Conservation (phyloP, 1,140 invertebrate genomes). For the Drosophila oshimai region DNA sequence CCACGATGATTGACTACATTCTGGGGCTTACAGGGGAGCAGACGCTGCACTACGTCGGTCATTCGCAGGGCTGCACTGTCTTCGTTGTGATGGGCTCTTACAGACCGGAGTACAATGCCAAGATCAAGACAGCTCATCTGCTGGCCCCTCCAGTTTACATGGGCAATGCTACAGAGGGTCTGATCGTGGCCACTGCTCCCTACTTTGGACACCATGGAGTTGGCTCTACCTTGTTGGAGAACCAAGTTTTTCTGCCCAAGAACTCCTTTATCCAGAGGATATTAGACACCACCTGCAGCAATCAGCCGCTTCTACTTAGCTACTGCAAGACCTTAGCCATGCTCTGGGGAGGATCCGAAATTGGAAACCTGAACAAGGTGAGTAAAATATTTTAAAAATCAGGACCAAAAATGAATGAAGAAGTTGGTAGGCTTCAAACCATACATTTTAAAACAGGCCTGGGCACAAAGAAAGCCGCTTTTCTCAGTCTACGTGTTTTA, state of each 20-base stretch:
- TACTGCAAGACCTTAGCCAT: slow-evolving; percentile 63
- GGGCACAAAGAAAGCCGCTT: too few relatives aligned
- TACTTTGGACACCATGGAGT: slow-evolving; percentile 45
- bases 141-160: slow-evolving; percentile 86
- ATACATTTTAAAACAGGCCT: too few relatives aligned
- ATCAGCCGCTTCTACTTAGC: slow-evolving; percentile 33
- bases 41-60: slow-evolving; percentile 86
- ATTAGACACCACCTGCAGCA: slow-evolving; percentile 61
- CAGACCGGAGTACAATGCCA: slow-evolving; percentile 85
- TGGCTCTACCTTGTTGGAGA: slow-evolving; percentile 44
- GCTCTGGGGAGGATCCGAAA: slow-evolving; percentile 50
- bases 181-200: slow-evolving; percentile 64
- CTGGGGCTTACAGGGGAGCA: slow-evolving; percentile 84
- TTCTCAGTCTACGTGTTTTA: too few relatives aligned
- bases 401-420: too few relatives aligned
- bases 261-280: slow-evolving; percentile 54
- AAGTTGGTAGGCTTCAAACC: too few relatives aligned
- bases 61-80: slow-evolving; percentile 85
- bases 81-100: slow-evolving; percentile 84
- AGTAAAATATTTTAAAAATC: too few relatives aligned
- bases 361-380: slow-evolving; percentile 61
- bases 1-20: slow-evolving; percentile 87
- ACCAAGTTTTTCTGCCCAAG: slow-evolving; percentile 65
- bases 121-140: slow-evolving; percentile 84
- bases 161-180: slow-evolving; percentile 83